Evolutionary conservation across 1,140 invertebrate genomes (phyloP).

Genomic region (Mycetomoellerius zeteki): DNA sequence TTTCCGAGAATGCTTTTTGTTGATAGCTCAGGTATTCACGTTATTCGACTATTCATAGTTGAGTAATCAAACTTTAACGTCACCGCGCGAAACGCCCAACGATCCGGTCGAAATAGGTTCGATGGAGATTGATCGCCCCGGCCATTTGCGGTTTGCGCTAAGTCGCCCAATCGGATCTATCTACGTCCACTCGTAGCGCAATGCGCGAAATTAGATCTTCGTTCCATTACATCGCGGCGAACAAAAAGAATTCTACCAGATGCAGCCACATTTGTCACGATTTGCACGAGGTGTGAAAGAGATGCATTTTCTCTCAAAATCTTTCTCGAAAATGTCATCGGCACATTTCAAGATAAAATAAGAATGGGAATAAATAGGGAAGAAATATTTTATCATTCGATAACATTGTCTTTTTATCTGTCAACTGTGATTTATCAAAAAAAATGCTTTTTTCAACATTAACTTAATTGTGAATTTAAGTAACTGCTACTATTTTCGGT

Average conservation of each 20-base stretch:
- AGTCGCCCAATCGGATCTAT: slow-evolving; percentile 57
- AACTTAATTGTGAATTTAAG: slow-evolving; percentile 20
- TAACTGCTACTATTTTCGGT: not conserved
- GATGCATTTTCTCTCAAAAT: slow-evolving; percentile 44
- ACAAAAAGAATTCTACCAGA: slow-evolving; percentile 54
- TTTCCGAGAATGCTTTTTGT: not conserved
- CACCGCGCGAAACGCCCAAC: slow-evolving; percentile 12
- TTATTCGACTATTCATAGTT: slow-evolving; percentile 45
- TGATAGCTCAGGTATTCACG: slow-evolving; percentile 26
- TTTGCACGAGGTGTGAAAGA: slow-evolving; percentile 28
- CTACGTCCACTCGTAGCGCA: slow-evolving; percentile 52
- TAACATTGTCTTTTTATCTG: not conserved
- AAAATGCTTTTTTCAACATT: not conserved
- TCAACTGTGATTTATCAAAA: not conserved
- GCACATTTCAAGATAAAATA: slow-evolving; percentile 29
- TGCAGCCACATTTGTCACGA: slow-evolving; percentile 60
- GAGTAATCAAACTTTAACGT: slow-evolving; percentile 57
- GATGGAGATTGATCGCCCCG: slow-evolving; percentile 56
- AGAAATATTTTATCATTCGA: slow-evolving; percentile 21
- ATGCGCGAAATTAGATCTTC: slow-evolving; percentile 58
- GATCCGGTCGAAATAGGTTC: slow-evolving; percentile 46
- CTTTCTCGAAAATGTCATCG: slow-evolving; percentile 20
- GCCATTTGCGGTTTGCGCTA: slow-evolving; percentile 55
- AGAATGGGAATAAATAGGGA: not conserved
- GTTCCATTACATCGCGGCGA: slow-evolving; percentile 52